Conservation (phyloP, 2,113 vertebrate genomes). For the Eleginops maclovinus region DNA sequence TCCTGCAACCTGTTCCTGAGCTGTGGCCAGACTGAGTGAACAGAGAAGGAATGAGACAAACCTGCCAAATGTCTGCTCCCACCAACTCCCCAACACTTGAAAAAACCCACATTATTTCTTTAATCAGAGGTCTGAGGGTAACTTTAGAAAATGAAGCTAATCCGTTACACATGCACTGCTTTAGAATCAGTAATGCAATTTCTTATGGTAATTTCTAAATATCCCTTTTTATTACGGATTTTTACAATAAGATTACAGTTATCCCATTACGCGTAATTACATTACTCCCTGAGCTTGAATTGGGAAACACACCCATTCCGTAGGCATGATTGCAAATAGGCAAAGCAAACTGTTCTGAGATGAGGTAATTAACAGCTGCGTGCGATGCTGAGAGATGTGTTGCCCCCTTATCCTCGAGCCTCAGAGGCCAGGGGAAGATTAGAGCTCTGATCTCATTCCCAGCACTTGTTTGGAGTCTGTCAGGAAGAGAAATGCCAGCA, state of each 20-base stretch:
- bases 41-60: constrained; percentile 50
- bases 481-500: constrained; percentile 99
- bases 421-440: constrained; percentile 96
- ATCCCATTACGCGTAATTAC: constrained; percentile 51
- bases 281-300: constrained; percentile 47
- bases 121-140: constrained; percentile 40
- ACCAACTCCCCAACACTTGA: neutral
- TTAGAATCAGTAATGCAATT: constrained; percentile 49
- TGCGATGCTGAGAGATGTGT: constrained; percentile 89
- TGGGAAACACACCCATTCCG: constrained; percentile 54
- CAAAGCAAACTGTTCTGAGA: constrained; percentile 86
- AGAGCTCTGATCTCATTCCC: constrained; percentile 98
- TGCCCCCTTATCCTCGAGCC: constrained; percentile 88
- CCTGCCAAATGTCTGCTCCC: constrained; percentile 28
- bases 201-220: constrained; percentile 53
- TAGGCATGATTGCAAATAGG: constrained; percentile 48
- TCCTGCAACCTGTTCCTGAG: constrained; percentile 65
- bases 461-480: constrained; percentile 99
- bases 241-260: constrained; percentile 60
- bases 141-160: constrained; percentile 46
- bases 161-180: constrained; percentile 38
- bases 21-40: constrained; percentile 57
- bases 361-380: constrained; percentile 95
- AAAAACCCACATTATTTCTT: constrained; percentile 26
- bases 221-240: constrained; percentile 56